Base-by-base conservation (phyloP, 1,140 invertebrate species). In the Pseudomyrmex cubaensis region DNA sequence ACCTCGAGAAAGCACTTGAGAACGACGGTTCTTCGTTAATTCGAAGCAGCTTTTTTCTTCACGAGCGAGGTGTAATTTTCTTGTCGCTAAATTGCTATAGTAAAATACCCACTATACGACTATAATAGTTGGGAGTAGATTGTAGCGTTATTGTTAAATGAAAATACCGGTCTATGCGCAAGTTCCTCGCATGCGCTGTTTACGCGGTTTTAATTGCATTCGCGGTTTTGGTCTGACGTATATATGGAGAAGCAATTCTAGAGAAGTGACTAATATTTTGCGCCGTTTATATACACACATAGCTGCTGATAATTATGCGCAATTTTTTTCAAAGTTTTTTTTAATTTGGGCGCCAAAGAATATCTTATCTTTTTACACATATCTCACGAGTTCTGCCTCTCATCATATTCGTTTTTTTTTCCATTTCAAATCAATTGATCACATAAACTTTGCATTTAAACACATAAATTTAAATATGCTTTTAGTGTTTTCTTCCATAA, bases 11-110 rank as follows among this genome's bases (percentile, higher is more conserved):
- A 35, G 20, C 3, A n/a, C 66, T 35, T 35, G 35, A 35, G 35
- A 35, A 25, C 52, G 20, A 13, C 15, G 4, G n/a, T 54, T 69
- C 44, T 57, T 57, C 64, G 76, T 78, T 78, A 70, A 78, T 70
- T 66, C 64, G 76, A 7, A 52, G 44, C 15, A 52, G 54, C 64
- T 70, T 70, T 78, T 70, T 35, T 35, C 35, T 35, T 35, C 35
- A 69, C 35, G 52, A n/a, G 48, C 76, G 46, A 70, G 69, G 64
- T 70, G 64, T 78, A 78, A 78, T 78, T 69, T 78, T 78, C 66
- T 25, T 44, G 66, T 67, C 63, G 75, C 50, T 17, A 72, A 80
- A 80, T 72, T 72, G 44, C 66, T 61, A 35, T 35, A 35, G 35
- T 35, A 35, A 35, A 35, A 35, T 35, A 35, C 44, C 35, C 20